Conservation (phyloP, 2,888 invertebrate genomes). For the Drosophila greeni region DNA sequence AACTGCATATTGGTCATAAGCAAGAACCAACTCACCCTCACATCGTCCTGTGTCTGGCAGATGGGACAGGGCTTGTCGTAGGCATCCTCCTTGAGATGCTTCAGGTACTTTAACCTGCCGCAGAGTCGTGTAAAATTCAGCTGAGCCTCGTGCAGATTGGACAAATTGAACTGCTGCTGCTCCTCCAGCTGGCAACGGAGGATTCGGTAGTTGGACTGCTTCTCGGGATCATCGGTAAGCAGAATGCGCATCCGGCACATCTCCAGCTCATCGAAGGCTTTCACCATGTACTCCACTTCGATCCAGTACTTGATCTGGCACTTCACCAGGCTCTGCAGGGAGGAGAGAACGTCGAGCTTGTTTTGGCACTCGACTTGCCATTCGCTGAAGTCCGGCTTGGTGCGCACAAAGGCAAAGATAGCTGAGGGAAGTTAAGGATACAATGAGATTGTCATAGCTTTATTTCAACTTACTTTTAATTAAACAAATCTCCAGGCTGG, state of each 20-base stretch:
- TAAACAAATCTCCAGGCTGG: slow-evolving; percentile 81
- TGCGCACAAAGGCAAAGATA: slow-evolving; percentile 77
- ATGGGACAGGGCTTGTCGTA: slow-evolving; percentile 85
- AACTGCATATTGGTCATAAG: neutral
- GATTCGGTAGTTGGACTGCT: slow-evolving; percentile 68
- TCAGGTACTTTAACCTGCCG: slow-evolving; percentile 84
- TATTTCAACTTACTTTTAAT: slow-evolving; percentile 79
- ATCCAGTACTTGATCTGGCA: slow-evolving; percentile 77
- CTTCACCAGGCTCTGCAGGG: slow-evolving; percentile 82
- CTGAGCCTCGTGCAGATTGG: slow-evolving; percentile 63
- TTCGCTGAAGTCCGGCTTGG: slow-evolving; percentile 63
- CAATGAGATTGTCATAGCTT: neutral
- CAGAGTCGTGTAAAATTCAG: slow-evolving; percentile 66
- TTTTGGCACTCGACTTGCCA: slow-evolving; percentile 49
- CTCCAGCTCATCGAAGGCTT: slow-evolving; percentile 85
- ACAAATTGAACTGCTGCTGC: slow-evolving; percentile 52
- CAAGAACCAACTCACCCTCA: slow-evolving; percentile 76
- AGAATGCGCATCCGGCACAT: slow-evolving; percentile 83
- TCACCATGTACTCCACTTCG: slow-evolving; percentile 78
- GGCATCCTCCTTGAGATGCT: slow-evolving; percentile 81
- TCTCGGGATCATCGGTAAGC: slow-evolving; percentile 61
- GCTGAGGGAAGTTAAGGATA: slow-evolving; percentile 55
- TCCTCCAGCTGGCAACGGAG: slow-evolving; percentile 60
- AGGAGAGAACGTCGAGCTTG: slow-evolving; percentile 80
- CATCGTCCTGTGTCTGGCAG: slow-evolving; percentile 82